phyloP scores from a whole-genome alignment of 2,888 invertebrate genomes.

The Sycophila texana region DNA sequence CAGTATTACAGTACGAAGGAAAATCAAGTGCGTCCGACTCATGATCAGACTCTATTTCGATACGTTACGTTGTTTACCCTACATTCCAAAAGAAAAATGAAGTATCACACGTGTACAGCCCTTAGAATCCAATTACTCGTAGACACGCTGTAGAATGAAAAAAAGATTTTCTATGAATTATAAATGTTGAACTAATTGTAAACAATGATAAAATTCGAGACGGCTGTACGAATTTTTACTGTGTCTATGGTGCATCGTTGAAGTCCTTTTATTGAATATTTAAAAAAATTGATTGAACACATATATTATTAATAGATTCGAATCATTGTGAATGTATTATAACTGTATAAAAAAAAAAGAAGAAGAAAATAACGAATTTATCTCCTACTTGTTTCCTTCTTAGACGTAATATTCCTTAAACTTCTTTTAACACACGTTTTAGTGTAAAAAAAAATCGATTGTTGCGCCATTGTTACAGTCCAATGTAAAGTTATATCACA shows the following conservation, averaged over 20 bases:
- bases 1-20: conserved; percentile 71
- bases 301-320: conserved; percentile 27
- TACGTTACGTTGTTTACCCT: conserved; percentile 65
- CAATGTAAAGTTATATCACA: conserved; percentile 7
- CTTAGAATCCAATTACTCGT: conserved; percentile 25
- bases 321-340: conserved; percentile 65
- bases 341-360: conserved; percentile 66
- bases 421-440: conserved; percentile 55
- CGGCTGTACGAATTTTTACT: conserved; percentile 35
- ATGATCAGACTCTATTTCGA: conserved; percentile 51
- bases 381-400: conserved; percentile 52
- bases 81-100: conserved; percentile 71
- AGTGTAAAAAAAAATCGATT: conserved; percentile 51
- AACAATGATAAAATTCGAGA: conserved; percentile 38
- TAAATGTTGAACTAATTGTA: conserved; percentile 53
- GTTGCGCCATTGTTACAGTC: conserved; percentile 51
- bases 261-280: conserved; percentile 37
- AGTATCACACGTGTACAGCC: conserved; percentile 54
- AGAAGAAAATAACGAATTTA: conserved; percentile 44
- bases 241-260: conserved; percentile 36
- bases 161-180: conserved; percentile 54
- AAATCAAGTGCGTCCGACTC: conserved; percentile 61
- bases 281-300: conserved; percentile 44
- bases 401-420: conserved; percentile 45
- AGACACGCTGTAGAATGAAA: conserved; percentile 33